These are phyloP conservation scores for Leptinotarsa undecemlineata DNA, from an alignment of 1,140 invertebrate species.

Conservation along the genomic window DNA sequence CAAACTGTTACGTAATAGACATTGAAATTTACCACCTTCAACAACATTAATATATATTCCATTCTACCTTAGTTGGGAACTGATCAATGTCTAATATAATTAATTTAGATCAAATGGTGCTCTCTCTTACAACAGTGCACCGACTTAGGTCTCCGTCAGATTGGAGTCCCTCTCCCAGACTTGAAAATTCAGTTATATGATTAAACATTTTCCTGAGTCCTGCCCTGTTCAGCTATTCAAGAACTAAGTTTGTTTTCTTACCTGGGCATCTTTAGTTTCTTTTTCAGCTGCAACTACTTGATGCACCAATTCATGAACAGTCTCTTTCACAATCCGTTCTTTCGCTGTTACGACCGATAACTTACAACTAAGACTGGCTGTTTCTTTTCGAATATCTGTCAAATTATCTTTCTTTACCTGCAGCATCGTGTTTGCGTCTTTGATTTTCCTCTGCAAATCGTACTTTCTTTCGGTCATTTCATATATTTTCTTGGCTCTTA, in stretches of 20 bases:
- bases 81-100: no score
- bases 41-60: no score
- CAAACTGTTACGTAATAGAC: no score
- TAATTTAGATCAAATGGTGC: no score
- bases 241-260: neutral
- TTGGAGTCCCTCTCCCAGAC: no score
- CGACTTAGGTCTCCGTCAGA: no score
- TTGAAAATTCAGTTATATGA: no score
- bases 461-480: conserved; percentile 16
- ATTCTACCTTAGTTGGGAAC: no score
- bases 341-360: conserved; percentile 11
- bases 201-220: no score
- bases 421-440: neutral
- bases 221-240: no score
- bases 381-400: neutral
- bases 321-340: conserved; percentile 23
- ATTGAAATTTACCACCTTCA: no score
- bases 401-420: conserved; percentile 4
- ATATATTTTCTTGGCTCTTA: neutral
- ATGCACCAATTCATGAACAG: conserved; percentile 19
- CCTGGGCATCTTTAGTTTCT: neutral
- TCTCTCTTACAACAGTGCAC: no score
- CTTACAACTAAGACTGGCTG: neutral
- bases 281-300: conserved; percentile 17
- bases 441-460: conserved; percentile 15